Percentiles rank a stretch among this genome's conserved stretches.
These are phyloP conservation scores for Esox masquinongy DNA, from an alignment of 2,797 vertebrate genomes.

Conservation along the genomic window DNA sequence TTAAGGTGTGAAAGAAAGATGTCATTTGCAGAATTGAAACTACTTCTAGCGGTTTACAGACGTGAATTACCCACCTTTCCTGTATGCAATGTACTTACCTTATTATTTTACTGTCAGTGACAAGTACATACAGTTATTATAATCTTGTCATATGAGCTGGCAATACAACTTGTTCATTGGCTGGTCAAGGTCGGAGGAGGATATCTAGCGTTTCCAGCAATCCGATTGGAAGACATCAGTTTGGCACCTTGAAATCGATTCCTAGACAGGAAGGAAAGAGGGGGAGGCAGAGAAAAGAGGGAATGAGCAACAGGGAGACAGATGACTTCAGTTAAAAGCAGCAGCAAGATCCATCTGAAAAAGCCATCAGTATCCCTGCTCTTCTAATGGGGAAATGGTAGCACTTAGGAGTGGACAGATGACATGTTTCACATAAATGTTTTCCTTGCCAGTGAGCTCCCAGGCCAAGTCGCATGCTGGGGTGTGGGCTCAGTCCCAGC, in stretches of 20 bases:
- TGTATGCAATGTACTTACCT: neutral
- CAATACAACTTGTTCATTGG: neutral
- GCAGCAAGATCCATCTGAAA: conserved; percentile 58
- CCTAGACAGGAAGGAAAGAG: conserved; percentile 17
- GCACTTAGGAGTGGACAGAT: conserved; percentile 49
- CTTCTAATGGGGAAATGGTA: conserved; percentile 49
- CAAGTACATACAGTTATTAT: neutral
- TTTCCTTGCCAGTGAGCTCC: conserved; percentile 46
- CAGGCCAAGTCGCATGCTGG: conserved; percentile 44
- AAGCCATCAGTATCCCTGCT: conserved; percentile 60
- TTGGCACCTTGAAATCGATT: neutral
- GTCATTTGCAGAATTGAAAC: neutral
- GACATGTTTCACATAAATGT: conserved; percentile 60
- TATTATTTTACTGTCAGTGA: neutral
- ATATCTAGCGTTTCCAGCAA: neutral
- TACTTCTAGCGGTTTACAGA: neutral
- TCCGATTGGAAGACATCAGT: neutral
- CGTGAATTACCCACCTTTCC: neutral
- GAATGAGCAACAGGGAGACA: conserved; percentile 32
- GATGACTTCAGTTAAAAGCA: conserved; percentile 30
- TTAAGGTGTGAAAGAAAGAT: neutral
- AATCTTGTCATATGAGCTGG: neutral
- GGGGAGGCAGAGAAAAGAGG: conserved; percentile 25
- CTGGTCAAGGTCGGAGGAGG: conserved; percentile 1
- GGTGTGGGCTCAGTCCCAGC: conserved; percentile 14